Evolutionary conservation across 2,797 vertebrate species (phyloP), one percentile per base, ranked within the genome.

Genomic region (Botia almorhae): DNA sequence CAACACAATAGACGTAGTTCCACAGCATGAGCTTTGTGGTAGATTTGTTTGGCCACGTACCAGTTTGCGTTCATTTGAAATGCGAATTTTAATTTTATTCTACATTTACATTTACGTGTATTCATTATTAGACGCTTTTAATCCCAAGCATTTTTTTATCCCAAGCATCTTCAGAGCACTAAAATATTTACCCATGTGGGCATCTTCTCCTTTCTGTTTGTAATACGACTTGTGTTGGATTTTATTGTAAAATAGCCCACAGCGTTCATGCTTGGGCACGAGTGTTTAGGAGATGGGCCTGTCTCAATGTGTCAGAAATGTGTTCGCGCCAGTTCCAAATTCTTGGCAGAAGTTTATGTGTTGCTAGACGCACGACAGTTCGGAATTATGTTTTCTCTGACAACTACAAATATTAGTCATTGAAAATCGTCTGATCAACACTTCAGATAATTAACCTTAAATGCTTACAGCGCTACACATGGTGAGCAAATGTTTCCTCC

Each of bases 331-430:
- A 81, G 82, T 82, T 80, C 70, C 70, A 46, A 85, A 80, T 89
- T 92, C 91, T 93, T 95, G 94, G 94, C 93, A 93, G 86, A 83
- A 70, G 65, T 79, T 76, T 85, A 93, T 88, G 92, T 94, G 93
- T 95, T 94, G 93, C 91, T 90, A 91, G 91, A 91, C 89, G 88
- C 87, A 89, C 92, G 92, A 93, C 93, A 93, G 91, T 93, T 92
- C 89, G 82, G 85, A 89, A 91, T 88, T 89, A 89, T 93, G 92
- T 92, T 90, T 88, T 92, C 90, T 89, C 84, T 89, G 90, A 89
- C 90, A 90, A 90, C 81, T 87, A 91, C 88, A 92, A 93, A 93
- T 92, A 92, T 91, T 94, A 92, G 91, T 92, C 89, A 91, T 89
- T 88, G 90, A 89, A 92, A 93, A 89, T 82, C 88, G 89, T 86